A percentile compares a stretch with the other conserved stretches of the same genome.
These are phyloP conservation scores for Leptinotarsa lineolata DNA, from an alignment of 1,140 invertebrate species.

Conservation along the genomic window DNA sequence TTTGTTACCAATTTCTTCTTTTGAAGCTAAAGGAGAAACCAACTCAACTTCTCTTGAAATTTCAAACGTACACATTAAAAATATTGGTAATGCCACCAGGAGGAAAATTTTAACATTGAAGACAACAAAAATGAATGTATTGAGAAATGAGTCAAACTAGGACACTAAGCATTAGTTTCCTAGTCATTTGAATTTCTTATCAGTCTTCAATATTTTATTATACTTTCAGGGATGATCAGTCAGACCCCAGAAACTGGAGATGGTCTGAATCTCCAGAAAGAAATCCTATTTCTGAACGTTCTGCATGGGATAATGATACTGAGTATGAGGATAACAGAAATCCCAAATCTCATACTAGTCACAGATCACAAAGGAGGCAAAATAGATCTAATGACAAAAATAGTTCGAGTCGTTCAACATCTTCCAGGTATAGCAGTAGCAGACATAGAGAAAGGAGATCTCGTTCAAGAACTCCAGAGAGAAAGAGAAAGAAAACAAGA, in stretches of 20 bases:
- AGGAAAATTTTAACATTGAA: no score
- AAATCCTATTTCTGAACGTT: slow-evolving; percentile 11
- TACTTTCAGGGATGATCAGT: slow-evolving; percentile 23
- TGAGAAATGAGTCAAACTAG: no score
- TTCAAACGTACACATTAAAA: no score
- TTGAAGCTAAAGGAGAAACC: no score
- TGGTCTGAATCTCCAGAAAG: slow-evolving; percentile 77
- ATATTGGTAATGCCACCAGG: no score
- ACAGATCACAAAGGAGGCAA: neutral
- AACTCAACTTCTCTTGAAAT: no score
- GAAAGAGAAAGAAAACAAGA: neutral
- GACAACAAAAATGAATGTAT: no score
- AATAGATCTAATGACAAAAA: slow-evolving; percentile 8
- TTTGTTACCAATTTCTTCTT: no score
- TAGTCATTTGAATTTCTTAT: no score
- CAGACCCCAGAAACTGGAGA: slow-evolving; percentile 65
- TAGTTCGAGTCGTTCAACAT: neutral
- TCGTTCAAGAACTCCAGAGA: slow-evolving; percentile 19
- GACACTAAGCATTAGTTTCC: no score
- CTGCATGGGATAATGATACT: slow-evolving; percentile 6
- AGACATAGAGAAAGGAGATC: slow-evolving; percentile 22
- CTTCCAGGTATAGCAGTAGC: slow-evolving; percentile 4
- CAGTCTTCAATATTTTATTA: neutral
- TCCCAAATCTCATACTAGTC: neutral
- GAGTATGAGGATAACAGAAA: slow-evolving; percentile 6